Evolutionary conservation across 2,888 invertebrate species (phyloP).

Genomic region (Unio pictorum): DNA sequence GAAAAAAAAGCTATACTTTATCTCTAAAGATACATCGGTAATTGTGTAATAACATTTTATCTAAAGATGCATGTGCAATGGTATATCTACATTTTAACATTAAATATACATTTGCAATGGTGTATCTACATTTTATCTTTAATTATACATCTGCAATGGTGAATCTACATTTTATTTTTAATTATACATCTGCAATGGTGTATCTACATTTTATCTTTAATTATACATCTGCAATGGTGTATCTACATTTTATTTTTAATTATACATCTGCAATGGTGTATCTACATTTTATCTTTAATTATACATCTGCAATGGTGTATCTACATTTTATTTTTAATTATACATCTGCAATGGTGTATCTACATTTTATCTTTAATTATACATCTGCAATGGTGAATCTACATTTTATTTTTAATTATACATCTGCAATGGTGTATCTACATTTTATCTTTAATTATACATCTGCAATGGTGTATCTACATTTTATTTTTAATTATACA

Average conservation of each 20-base stretch:
- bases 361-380: not conserved
- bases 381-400: not conserved
- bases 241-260: not conserved
- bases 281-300: not conserved
- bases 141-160: not conserved
- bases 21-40: not conserved
- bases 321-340: not conserved
- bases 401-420: not conserved
- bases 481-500: not conserved
- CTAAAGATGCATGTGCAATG: not conserved
- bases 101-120: not conserved
- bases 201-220: not conserved
- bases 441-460: not conserved
- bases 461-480: not conserved
- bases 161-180: not conserved
- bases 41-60: not conserved
- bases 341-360: slow-evolving; percentile 1
- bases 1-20: slow-evolving; percentile 2
- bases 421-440: not conserved
- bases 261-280: not conserved
- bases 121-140: not conserved
- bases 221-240: not conserved
- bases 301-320: not conserved
- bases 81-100: not conserved
- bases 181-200: not conserved